Conservation (phyloP, 2,113 vertebrate genomes). For the Theropithecus gelada region DNA sequence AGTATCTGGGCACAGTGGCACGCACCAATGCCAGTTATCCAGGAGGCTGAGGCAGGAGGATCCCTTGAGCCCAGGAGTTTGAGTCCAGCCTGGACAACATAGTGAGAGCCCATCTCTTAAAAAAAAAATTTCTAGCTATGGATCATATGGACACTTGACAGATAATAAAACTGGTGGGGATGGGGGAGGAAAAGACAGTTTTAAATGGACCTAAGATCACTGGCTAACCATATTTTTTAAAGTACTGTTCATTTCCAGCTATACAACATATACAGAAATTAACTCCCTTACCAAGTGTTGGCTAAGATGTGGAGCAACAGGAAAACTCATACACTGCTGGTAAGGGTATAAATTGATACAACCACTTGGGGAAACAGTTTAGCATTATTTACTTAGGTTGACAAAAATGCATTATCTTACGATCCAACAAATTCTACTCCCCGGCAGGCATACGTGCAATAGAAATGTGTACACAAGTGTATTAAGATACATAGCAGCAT, state of each 20-base stretch:
- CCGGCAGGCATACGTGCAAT: background rate
- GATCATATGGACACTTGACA: background rate
- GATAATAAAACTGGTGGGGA: no score
- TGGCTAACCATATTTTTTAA: no score
- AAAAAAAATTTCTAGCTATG: no score
- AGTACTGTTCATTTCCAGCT: background rate
- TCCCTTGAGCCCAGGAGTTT: background rate
- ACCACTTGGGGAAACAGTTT: background rate
- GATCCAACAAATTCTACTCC: background rate
- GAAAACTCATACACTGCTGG: background rate
- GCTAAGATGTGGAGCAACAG: background rate
- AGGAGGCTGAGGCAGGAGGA: background rate
- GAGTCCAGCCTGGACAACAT: background rate
- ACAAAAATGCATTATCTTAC: background rate
- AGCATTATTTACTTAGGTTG: no score
- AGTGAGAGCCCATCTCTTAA: background rate
- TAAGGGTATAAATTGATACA: background rate
- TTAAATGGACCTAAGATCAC: background rate
- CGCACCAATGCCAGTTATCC: background rate
- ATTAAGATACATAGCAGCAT: background rate
- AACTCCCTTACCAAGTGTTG: background rate
- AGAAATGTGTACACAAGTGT: background rate
- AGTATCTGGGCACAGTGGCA: background rate
- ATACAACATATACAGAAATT: background rate
- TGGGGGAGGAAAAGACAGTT: fast-evolving